Conservation (phyloP, 2,888 invertebrate species). For the Tipula unca region DNA sequence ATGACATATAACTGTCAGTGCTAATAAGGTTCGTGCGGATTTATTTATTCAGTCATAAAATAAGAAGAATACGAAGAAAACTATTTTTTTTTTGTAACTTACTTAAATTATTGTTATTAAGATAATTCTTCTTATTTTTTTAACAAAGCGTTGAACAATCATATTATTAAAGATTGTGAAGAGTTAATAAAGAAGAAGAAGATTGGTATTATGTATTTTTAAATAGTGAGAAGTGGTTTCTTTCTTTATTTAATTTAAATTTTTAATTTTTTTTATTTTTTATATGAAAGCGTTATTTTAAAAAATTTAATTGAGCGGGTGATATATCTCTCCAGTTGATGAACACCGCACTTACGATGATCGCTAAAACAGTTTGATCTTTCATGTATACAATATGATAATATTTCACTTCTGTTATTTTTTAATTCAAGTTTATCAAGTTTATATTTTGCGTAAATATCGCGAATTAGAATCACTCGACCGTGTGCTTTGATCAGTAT, state of each 20-base stretch:
- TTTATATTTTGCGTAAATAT: too few species aligned
- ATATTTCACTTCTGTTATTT: too few species aligned
- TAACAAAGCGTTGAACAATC: neutral
- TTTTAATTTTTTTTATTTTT: neutral
- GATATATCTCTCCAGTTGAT: neutral
- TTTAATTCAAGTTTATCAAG: too few species aligned
- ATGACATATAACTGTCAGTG: conserved; percentile 8
- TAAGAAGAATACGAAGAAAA: neutral
- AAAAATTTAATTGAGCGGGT: neutral
- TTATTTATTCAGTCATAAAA: neutral
- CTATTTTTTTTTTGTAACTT: neutral
- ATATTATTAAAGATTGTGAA: neutral
- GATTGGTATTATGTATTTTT: neutral
- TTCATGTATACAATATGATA: too few species aligned
- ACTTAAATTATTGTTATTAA: neutral
- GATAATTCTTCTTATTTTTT: neutral
- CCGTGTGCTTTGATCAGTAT: too few species aligned
- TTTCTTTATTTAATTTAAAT: neutral
- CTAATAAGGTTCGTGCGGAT: conserved; percentile 14
- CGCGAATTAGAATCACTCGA: too few species aligned
- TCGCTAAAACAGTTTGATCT: neutral
- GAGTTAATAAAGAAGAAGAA: neutral
- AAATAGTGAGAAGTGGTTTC: neutral
- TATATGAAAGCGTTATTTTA: neutral
- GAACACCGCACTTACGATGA: neutral